Evolutionary conservation across 2,888 invertebrate species (phyloP), one percentile per base, ranked within the genome.

Genomic region (Tenodera sinensis): DNA sequence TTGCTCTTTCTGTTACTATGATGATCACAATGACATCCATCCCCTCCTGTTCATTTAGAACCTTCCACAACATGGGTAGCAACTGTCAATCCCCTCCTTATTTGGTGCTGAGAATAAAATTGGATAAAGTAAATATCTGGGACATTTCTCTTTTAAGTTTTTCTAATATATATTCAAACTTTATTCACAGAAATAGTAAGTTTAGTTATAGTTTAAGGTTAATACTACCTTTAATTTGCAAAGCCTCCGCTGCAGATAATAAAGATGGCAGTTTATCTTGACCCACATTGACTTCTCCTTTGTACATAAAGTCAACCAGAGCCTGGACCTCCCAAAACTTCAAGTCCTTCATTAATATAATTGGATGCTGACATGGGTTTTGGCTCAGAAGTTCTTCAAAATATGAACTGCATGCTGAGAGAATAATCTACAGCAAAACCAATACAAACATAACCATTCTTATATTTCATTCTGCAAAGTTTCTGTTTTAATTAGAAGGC

Each of bases 301-400:
- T 92, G 92, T 94, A 94, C 94, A 94, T 94, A 91, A 94, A 94
- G 91, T 94, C 94, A 47, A 94, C 93, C 4, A 94, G 91, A 2
- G 93, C 93, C 91, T 94, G 93, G n/a, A 95, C 91, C 88, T 94
- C 93, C 93, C 94, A 94, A 91, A 93, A 94, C 47, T 93, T 93
- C 42, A 94, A 92, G 90, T 94, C 94, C 88, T 93, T 94, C 92
- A 95, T 92, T 90, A 94, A 93, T 30, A 94, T 93, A 71, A 97
- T 97, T 25, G 97, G 97, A 93, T 98, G 97, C 92, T 97, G 96
- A 93, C 97, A 97, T 0, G 97, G 97, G 93, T 97, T 97, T 93
- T 97, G 96, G 20, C 97, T 95, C 82, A 97, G 93, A 88, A 97
- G 94, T 89, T 96, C 95, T 93, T 97, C 97, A 91, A 97, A 96